Percentiles rank a stretch among this genome's conserved stretches.
These are phyloP conservation scores for Gobiocypris rarus DNA, from an alignment of 2,113 vertebrate genomes.

Conservation along the genomic window DNA sequence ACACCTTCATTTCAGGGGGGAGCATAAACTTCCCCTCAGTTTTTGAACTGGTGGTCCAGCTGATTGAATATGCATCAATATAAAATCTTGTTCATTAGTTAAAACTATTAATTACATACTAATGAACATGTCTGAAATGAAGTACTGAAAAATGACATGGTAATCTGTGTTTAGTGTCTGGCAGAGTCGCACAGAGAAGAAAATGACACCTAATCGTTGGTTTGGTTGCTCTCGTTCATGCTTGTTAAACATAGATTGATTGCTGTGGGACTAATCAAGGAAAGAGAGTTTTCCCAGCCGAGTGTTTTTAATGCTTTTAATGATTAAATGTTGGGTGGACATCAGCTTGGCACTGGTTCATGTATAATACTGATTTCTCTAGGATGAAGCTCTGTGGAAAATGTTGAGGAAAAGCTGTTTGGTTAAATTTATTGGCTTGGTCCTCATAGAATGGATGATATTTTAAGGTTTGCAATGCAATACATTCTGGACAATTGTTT, in stretches of 20 bases:
- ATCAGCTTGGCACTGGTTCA: conserved; percentile 1
- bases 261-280: conserved; percentile 27
- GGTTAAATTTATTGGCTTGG: background rate
- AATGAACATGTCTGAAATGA: conserved; percentile 27
- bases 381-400: background rate
- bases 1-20: conserved; percentile 16
- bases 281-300: conserved; percentile 6
- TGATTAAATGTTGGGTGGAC: conserved; percentile 35
- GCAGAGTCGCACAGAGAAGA: background rate
- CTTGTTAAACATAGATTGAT: conserved; percentile 33
- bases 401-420: background rate
- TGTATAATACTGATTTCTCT: conserved; percentile 5
- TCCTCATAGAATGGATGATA: background rate
- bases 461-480: background rate
- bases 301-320: conserved; percentile 34
- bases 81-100: conserved; percentile 11
- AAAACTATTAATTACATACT: conserved; percentile 19
- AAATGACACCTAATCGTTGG: background rate
- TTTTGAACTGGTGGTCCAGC: background rate
- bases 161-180: conserved; percentile 23
- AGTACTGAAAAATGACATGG: background rate
- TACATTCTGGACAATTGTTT: background rate
- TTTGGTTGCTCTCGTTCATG: conserved; percentile 38
- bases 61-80: conserved; percentile 36
- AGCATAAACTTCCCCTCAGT: background rate